Evolutionary conservation across 2,113 vertebrate species (phyloP).

Genomic region (Neotoma lepida): DNA sequence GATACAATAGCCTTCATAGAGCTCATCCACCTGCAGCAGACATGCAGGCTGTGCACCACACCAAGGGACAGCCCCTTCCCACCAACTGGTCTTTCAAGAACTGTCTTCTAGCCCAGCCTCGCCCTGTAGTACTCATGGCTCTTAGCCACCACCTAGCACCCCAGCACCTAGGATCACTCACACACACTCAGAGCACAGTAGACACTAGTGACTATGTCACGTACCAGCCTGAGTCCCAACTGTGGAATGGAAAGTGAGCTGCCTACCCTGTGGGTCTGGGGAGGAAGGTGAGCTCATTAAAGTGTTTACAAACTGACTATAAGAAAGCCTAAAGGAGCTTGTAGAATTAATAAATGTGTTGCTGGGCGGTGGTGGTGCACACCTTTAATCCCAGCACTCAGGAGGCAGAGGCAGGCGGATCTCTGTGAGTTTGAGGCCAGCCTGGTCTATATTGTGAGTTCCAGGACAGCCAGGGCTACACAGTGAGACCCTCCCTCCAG

Average conservation of each 20-base stretch:
- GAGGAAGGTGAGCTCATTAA: neutral
- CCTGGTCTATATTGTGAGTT: neutral
- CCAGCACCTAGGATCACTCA: neutral
- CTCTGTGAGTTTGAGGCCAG: neutral
- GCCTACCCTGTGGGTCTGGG: neutral
- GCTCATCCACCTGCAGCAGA: constrained; percentile 91
- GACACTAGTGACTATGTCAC: rapidly evolving
- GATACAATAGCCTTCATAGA: constrained; percentile 95
- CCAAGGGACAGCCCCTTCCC: neutral
- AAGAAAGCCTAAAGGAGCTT: neutral
- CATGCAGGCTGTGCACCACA: neutral
- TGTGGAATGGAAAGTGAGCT: neutral
- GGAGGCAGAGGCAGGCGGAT: neutral
- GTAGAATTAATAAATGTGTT: too few species aligned
- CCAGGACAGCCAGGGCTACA: neutral
- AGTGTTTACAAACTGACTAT: neutral
- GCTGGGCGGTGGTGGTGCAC: rapidly evolving
- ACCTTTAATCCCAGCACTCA: neutral
- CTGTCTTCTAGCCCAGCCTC: neutral
- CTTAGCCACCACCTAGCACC: rapidly evolving
- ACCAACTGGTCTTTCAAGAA: neutral
- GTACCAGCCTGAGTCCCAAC: neutral
- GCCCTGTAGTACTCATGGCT: too few species aligned
- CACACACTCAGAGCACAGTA: neutral
- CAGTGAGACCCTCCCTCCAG: neutral